Percentiles rank a stretch among this genome's conserved stretches.
Evolutionary conservation across 2,797 vertebrate species (phyloP).

Genomic region (Arrhamphus sclerolepis): DNA sequence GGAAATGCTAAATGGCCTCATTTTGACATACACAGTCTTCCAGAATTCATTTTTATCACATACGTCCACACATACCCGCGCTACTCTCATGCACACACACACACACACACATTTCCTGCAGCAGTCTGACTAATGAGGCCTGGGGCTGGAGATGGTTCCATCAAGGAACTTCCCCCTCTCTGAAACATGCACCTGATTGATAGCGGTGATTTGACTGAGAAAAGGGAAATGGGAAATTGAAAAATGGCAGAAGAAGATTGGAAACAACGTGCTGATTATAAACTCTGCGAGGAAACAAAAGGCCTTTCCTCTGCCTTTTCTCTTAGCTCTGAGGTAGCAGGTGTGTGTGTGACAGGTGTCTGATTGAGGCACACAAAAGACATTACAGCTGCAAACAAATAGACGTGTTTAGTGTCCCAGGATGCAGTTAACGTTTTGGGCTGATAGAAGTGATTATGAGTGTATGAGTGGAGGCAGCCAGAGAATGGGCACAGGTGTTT

Average conservation of each 20-base stretch:
- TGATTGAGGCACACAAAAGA: slow-evolving; percentile 82
- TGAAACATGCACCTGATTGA: slow-evolving; percentile 80
- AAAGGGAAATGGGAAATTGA: slow-evolving; percentile 85
- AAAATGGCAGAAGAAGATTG: slow-evolving; percentile 83
- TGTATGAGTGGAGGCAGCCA: slow-evolving; percentile 63
- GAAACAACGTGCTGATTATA: slow-evolving; percentile 84
- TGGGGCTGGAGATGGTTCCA: slow-evolving; percentile 79
- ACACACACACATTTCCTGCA: slow-evolving; percentile 59
- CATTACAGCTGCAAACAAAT: slow-evolving; percentile 86
- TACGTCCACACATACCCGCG: slow-evolving; percentile 18
- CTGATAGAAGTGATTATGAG: slow-evolving; percentile 84
- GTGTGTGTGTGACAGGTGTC: slow-evolving; percentile 83
- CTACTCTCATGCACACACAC: slow-evolving; percentile 22
- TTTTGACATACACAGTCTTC: slow-evolving; percentile 72
- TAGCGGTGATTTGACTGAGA: slow-evolving; percentile 84
- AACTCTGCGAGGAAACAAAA: slow-evolving; percentile 81
- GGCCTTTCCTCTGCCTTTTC: slow-evolving; percentile 70
- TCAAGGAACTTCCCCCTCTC: slow-evolving; percentile 74
- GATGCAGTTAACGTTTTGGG: slow-evolving; percentile 75
- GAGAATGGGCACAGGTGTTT: slow-evolving; percentile 78
- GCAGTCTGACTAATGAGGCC: slow-evolving; percentile 81
- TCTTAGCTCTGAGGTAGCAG: slow-evolving; percentile 77
- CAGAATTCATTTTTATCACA: slow-evolving; percentile 67
- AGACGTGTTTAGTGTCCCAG: slow-evolving; percentile 78
- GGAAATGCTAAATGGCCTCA: slow-evolving; percentile 72